phyloP scores from a whole-genome alignment of 1,140 invertebrate genomes.

The Bombus consobrinus region DNA sequence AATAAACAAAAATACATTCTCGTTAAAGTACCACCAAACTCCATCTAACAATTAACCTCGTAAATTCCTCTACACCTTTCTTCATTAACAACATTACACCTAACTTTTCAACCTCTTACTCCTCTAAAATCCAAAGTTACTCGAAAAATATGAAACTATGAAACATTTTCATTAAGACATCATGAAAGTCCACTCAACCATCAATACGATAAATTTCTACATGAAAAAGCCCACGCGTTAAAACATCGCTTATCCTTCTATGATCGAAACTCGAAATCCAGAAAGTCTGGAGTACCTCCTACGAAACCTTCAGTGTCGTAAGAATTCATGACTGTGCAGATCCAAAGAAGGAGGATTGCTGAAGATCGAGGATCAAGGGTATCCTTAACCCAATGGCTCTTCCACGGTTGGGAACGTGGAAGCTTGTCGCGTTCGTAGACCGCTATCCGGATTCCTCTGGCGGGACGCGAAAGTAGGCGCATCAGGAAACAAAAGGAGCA shows the following conservation, averaged over 20 bases:
- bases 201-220: not conserved
- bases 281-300: not conserved
- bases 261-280: not conserved
- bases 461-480: slow-evolving; percentile 49
- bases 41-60: too few relatives aligned
- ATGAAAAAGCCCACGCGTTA: too few relatives aligned
- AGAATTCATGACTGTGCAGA: slow-evolving; percentile 10
- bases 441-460: slow-evolving; percentile 16
- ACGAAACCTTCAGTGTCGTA: not conserved
- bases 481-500: slow-evolving; percentile 66
- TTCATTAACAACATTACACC: too few relatives aligned
- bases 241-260: too few relatives aligned
- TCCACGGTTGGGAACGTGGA: slow-evolving; percentile 19
- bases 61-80: too few relatives aligned
- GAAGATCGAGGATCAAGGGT: not conserved
- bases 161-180: too few relatives aligned
- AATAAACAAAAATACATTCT: too few relatives aligned
- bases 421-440: slow-evolving; percentile 10
- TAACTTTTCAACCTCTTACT: too few relatives aligned
- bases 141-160: too few relatives aligned
- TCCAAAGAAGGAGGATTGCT: not conserved
- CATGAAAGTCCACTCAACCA: not conserved
- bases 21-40: too few relatives aligned
- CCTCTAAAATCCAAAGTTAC: too few relatives aligned
- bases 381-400: not conserved